Conservation (phyloP, 2,113 vertebrate species). For the Sorex fumeus region DNA sequence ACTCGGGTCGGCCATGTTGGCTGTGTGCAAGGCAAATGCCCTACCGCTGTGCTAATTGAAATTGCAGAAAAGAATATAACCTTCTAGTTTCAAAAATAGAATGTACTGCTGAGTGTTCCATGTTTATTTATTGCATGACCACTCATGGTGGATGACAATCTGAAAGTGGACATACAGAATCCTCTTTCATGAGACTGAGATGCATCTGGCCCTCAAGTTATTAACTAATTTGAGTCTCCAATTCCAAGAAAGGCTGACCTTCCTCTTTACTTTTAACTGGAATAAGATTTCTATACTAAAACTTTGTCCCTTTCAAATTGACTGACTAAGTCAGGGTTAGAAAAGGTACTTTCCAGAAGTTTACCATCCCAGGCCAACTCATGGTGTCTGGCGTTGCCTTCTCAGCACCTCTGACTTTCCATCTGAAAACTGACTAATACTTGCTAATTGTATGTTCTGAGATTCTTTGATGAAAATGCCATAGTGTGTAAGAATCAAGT, state of each 20-base stretch:
- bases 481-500: conserved; percentile 77
- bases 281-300: conserved; percentile 28
- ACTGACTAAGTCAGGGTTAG: conserved; percentile 63
- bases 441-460: conserved; percentile 76
- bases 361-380: conserved; percentile 75
- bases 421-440: conserved; percentile 85
- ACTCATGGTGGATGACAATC: not conserved
- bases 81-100: conserved; percentile 21
- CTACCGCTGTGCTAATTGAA: too few relatives aligned
- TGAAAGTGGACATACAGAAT: not conserved
- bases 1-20: too few relatives aligned
- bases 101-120: not conserved
- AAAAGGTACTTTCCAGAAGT: conserved; percentile 85
- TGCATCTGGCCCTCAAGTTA: not conserved
- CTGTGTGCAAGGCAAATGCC: too few relatives aligned
- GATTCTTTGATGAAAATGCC: conserved; percentile 82
- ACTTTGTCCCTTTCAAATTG: conserved; percentile 34
- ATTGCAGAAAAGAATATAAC: not conserved
- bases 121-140: not conserved
- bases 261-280: conserved; percentile 52
- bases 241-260: not conserved
- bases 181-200: not conserved
- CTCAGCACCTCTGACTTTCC: conserved; percentile 81
- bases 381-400: conserved; percentile 66
- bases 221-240: conserved; percentile 42